These are phyloP conservation scores for Serranus cabrilla DNA, from an alignment of 2,797 vertebrate species.

Conservation along the genomic window DNA sequence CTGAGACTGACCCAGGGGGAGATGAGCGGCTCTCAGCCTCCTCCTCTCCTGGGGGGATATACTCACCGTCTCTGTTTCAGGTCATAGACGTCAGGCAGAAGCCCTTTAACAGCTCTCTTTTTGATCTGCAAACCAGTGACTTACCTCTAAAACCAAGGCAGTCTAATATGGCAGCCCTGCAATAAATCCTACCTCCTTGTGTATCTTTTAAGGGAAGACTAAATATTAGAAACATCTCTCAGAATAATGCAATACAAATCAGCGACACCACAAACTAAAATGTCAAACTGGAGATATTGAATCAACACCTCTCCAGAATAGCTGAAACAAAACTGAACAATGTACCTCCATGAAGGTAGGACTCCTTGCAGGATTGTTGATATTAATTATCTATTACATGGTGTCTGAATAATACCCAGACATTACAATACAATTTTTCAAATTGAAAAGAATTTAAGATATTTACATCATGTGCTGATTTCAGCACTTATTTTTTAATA, in stretches of 20 bases:
- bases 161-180: background rate
- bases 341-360: background rate
- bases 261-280: background rate
- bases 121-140: background rate
- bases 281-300: background rate
- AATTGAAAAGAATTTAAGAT: too few relatives aligned
- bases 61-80: conserved; percentile 11
- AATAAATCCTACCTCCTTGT: background rate
- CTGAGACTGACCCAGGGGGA: conserved; percentile 32
- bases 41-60: conserved; percentile 1
- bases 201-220: background rate
- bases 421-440: too few relatives aligned
- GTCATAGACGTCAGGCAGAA: background rate
- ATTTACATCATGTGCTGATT: too few relatives aligned
- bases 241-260: background rate
- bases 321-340: background rate
- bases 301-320: background rate
- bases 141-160: background rate
- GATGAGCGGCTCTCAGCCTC: conserved; percentile 30
- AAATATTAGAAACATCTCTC: background rate
- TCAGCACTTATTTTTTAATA: too few relatives aligned
- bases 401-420: too few relatives aligned
- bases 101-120: background rate
- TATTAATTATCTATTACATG: too few relatives aligned
- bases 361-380: background rate